Evolutionary conservation across 1,140 invertebrate genomes (phyloP).

Genomic region (Heliconius melpomene): DNA sequence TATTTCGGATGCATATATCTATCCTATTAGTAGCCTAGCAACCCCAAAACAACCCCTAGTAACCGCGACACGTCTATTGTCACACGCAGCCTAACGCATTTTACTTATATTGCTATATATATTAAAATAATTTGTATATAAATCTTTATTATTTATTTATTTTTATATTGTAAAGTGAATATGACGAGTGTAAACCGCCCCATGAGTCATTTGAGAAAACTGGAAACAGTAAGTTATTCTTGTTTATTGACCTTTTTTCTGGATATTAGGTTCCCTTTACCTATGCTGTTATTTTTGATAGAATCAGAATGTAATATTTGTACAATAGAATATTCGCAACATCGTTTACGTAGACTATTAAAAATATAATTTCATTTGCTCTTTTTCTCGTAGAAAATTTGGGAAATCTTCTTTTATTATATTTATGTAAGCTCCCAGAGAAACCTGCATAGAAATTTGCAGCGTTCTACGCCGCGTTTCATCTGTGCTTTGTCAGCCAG

Average conservation of each 20-base stretch:
- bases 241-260: background rate
- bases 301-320: too few relatives aligned
- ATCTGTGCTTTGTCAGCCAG: too few relatives aligned
- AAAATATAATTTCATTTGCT: too few relatives aligned
- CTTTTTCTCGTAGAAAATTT: too few relatives aligned
- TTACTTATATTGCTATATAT: background rate
- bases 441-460: too few relatives aligned
- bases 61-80: constrained; percentile 17
- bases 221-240: constrained; percentile 57
- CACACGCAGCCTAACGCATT: constrained; percentile 4
- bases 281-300: too few relatives aligned
- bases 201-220: constrained; percentile 65
- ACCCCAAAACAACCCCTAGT: constrained; percentile 40
- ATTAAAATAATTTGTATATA: constrained; percentile 2
- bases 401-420: too few relatives aligned
- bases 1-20: background rate
- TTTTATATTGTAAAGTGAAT: background rate
- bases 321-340: too few relatives aligned
- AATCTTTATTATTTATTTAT: background rate
- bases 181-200: constrained; percentile 61
- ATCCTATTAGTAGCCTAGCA: constrained; percentile 26
- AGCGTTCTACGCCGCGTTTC: too few relatives aligned
- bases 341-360: too few relatives aligned
- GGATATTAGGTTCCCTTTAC: too few relatives aligned
- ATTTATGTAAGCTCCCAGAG: too few relatives aligned